These are phyloP conservation scores for Phthorimaea operculella DNA, from an alignment of 1,140 invertebrate species.

Conservation along the genomic window DNA sequence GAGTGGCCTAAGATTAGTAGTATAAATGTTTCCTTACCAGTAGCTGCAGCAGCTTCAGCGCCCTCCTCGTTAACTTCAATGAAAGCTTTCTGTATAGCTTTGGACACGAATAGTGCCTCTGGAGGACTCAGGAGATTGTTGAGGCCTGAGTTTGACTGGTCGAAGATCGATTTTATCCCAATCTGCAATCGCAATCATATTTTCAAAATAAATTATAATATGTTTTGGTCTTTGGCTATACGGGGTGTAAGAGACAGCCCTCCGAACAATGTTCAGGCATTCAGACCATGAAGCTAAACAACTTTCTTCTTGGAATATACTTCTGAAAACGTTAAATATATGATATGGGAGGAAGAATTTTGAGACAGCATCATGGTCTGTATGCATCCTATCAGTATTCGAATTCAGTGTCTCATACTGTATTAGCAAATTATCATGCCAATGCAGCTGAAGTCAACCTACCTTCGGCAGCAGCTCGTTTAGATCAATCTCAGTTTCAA, in stretches of 20 bases:
- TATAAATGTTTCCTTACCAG: constrained; percentile 29
- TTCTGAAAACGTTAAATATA: no score
- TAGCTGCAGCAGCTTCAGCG: constrained; percentile 52
- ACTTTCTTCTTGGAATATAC: no score
- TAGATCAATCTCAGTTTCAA: constrained; percentile 56
- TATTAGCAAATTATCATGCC: no score
- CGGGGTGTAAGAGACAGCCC: no score
- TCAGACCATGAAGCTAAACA: no score
- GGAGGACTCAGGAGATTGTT: constrained; percentile 36
- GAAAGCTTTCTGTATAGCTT: constrained; percentile 52
- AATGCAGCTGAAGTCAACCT: constrained; percentile 6
- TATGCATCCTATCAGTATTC: no score
- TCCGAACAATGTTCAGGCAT: no score
- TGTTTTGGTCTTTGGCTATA: no score
- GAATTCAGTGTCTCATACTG: no score
- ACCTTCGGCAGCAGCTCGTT: constrained; percentile 44
- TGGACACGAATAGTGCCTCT: constrained; percentile 43
- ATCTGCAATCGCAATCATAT: constrained; percentile 35
- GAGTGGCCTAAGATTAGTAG: no score
- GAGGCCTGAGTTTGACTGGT: constrained; percentile 30
- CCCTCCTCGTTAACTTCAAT: constrained; percentile 58
- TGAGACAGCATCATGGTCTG: no score
- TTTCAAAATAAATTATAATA: not conserved
- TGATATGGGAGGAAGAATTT: no score
- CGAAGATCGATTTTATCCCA: constrained; percentile 45